A percentile compares a stretch with the other conserved stretches of the same genome.
phyloP scores from a whole-genome alignment of 1,140 invertebrate species.

The Drosophila punjabiensis region DNA sequence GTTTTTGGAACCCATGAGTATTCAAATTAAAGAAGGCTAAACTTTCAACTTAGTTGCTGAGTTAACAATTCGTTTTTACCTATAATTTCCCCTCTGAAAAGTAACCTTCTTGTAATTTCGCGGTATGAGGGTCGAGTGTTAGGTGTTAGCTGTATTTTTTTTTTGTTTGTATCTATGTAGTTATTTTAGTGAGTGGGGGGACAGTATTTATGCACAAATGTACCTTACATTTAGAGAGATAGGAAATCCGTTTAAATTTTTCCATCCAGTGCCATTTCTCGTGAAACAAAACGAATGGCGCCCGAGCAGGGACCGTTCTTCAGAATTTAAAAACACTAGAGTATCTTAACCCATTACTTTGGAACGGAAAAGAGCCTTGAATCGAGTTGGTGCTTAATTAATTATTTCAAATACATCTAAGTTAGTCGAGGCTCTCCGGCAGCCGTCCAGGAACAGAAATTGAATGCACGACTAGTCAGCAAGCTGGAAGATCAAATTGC shows the following conservation, averaged over 20 bases:
- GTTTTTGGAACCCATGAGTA: conserved; percentile 71
- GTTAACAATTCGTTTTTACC: conserved; percentile 43
- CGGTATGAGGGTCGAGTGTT: conserved; percentile 54
- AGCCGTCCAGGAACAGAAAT: conserved; percentile 61
- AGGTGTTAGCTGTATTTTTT: conserved; percentile 51
- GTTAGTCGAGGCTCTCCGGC: conserved; percentile 49
- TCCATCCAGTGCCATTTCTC: conserved; percentile 78
- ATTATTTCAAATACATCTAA: conserved; percentile 38
- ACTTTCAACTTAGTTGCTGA: conserved; percentile 70
- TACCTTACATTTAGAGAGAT: conserved; percentile 67
- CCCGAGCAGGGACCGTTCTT: conserved; percentile 11
- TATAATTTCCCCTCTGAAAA: conserved; percentile 29
- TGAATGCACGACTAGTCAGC: conserved; percentile 78
- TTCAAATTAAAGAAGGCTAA: conserved; percentile 62
- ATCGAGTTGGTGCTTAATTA: conserved; percentile 74
- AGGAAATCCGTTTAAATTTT: conserved; percentile 76
- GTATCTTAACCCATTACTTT: conserved; percentile 2
- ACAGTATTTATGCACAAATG: conserved; percentile 83
- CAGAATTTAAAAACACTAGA: conserved; percentile 17
- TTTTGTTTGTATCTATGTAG: conserved; percentile 18
- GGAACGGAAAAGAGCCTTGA: conserved; percentile 65
- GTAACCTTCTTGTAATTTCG: conserved; percentile 28
- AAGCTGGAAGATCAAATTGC: conserved; percentile 42
- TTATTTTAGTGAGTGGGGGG: conserved; percentile 49
- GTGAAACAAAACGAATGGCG: conserved; percentile 24